phyloP scores from a whole-genome alignment of 2,888 invertebrate genomes.

The Chaetogeoica ovagalla region DNA sequence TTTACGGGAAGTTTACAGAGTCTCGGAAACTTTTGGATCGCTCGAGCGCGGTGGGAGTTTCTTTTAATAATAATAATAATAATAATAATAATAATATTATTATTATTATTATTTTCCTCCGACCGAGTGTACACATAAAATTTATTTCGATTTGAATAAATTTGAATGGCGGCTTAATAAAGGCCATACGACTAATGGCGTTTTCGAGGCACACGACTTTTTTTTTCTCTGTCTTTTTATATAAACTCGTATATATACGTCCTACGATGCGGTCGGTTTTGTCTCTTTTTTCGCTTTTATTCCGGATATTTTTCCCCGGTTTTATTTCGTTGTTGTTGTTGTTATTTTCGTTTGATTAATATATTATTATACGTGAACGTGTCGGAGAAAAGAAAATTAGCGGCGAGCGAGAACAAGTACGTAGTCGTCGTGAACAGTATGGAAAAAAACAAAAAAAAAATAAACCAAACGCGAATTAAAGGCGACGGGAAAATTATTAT shows the following conservation, averaged over 20 bases:
- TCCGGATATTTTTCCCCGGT: not conserved
- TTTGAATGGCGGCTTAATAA: not conserved
- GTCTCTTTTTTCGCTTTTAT: not conserved
- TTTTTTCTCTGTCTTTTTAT: too few species aligned
- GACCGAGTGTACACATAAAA: not conserved
- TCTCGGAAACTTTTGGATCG: too few species aligned
- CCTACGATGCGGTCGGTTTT: not conserved
- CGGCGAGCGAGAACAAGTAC: constrained; percentile 3
- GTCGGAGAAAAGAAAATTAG: constrained; percentile 17
- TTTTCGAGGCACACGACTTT: not conserved
- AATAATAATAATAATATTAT: too few species aligned
- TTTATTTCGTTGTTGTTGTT: too few species aligned
- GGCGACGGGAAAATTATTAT: not conserved
- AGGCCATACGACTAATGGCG: not conserved
- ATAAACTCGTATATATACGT: too few species aligned
- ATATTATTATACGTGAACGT: not conserved
- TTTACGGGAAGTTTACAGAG: too few species aligned
- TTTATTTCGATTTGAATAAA: constrained; percentile 24
- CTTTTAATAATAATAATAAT: too few species aligned
- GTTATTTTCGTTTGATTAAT: constrained; percentile 26
- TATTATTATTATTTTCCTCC: too few species aligned
- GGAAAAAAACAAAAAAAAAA: not conserved
- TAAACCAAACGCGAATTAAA: constrained; percentile 6
- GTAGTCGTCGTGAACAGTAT: not conserved
- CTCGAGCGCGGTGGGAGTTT: too few species aligned